Conservation (phyloP, 2,113 vertebrate genomes). For the Malurus elegans region DNA sequence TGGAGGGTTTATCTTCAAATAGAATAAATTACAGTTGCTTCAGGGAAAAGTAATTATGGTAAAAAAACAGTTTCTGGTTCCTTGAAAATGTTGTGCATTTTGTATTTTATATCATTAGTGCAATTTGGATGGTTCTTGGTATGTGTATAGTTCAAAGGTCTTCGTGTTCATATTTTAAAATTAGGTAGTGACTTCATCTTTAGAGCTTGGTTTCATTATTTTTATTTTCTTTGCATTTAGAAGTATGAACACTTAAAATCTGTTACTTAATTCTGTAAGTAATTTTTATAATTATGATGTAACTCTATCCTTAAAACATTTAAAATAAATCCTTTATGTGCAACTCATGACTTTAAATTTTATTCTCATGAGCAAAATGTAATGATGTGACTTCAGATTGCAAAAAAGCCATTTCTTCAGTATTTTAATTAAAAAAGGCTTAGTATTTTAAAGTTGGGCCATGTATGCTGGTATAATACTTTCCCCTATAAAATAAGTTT, state of each 20-base stretch:
- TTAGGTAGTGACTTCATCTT: constrained; percentile 81
- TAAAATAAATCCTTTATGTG: constrained; percentile 88
- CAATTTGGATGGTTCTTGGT: constrained; percentile 80
- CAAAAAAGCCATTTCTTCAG: constrained; percentile 30
- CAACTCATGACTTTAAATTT: constrained; percentile 74
- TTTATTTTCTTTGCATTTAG: constrained; percentile 85
- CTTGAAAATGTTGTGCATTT: constrained; percentile 81
- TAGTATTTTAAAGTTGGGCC: constrained; percentile 15
- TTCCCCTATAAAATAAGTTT: background rate
- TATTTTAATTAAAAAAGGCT: constrained; percentile 27
- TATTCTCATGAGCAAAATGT: constrained; percentile 69
- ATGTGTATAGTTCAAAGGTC: constrained; percentile 82
- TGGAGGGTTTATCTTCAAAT: constrained; percentile 56
- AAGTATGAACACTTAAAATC: constrained; percentile 85
- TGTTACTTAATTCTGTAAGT: constrained; percentile 86
- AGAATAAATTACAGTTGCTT: constrained; percentile 53
- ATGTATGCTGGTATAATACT: constrained; percentile 6
- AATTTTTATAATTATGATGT: constrained; percentile 90
- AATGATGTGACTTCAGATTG: constrained; percentile 48
- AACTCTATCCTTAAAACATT: constrained; percentile 87
- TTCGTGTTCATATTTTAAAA: constrained; percentile 82
- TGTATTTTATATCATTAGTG: constrained; percentile 77
- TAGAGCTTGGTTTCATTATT: constrained; percentile 77
- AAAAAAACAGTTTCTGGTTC: constrained; percentile 73
- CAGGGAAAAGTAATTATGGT: constrained; percentile 31